These are phyloP conservation scores for Adelosebastes latens DNA, from an alignment of 2,797 vertebrate species.

Conservation along the genomic window DNA sequence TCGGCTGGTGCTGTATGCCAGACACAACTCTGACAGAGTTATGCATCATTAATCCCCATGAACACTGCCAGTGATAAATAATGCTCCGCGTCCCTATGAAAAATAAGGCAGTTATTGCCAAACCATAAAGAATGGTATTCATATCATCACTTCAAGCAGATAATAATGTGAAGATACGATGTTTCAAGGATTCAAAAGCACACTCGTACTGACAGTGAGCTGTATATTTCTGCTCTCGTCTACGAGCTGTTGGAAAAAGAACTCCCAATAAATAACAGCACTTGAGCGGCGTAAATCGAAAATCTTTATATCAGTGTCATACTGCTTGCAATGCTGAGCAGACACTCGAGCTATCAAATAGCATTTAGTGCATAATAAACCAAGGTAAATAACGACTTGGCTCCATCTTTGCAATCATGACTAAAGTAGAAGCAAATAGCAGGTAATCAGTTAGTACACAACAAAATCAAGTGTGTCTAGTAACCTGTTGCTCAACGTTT, in stretches of 20 bases:
- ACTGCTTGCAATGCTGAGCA: slow-evolving; percentile 36
- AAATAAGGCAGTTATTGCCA: slow-evolving; percentile 82
- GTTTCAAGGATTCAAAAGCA: slow-evolving; percentile 71
- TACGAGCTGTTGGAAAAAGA: slow-evolving; percentile 41
- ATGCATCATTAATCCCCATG: slow-evolving; percentile 82
- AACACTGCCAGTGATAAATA: slow-evolving; percentile 81
- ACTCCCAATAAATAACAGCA: slow-evolving; percentile 71
- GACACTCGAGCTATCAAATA: slow-evolving; percentile 55
- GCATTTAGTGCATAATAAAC: slow-evolving; percentile 60
- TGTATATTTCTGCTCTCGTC: slow-evolving; percentile 62
- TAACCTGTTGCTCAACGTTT: slow-evolving; percentile 50
- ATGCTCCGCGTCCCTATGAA: slow-evolving; percentile 69
- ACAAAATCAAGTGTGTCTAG: slow-evolving; percentile 3
- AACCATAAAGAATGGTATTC: slow-evolving; percentile 78
- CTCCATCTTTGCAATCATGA: slow-evolving; percentile 22
- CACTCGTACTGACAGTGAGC: slow-evolving; percentile 59
- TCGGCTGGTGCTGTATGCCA: slow-evolving; percentile 71
- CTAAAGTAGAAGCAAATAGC: slow-evolving; percentile 2
- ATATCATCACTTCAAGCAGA: slow-evolving; percentile 75
- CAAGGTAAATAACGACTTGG: slow-evolving; percentile 57
- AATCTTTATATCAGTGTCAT: slow-evolving; percentile 61
- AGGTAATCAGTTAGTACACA: slow-evolving; percentile 30
- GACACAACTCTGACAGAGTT: slow-evolving; percentile 74
- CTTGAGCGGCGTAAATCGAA: slow-evolving; percentile 68
- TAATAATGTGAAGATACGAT: slow-evolving; percentile 70